phyloP scores from a whole-genome alignment of 2,113 vertebrate genomes.

The human (Homo sapiens) region GRCh38 chrX:97876001-97876500 shows the following conservation, averaged over 20 bases:
- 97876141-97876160: neutral
- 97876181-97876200: neutral
- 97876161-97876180: neutral
- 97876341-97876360: neutral
- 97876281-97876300: neutral
- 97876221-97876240: neutral
- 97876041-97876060: neutral
- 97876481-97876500: neutral
- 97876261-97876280: neutral
- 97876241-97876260: neutral
- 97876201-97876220: neutral
- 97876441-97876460: neutral
- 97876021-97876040: neutral
- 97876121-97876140: neutral
- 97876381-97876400: neutral
- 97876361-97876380: neutral
- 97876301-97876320: neutral
- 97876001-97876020: neutral
- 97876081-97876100: conserved; percentile 23
- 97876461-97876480: neutral
- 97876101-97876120: neutral
- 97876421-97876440: neutral
- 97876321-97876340: neutral
- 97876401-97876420: neutral
- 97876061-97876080: neutral